A percentile compares a stretch with the other conserved stretches of the same genome.
Conservation (phyloP, 2,797 vertebrate genomes). For the Megalops cyprinoides region DNA sequence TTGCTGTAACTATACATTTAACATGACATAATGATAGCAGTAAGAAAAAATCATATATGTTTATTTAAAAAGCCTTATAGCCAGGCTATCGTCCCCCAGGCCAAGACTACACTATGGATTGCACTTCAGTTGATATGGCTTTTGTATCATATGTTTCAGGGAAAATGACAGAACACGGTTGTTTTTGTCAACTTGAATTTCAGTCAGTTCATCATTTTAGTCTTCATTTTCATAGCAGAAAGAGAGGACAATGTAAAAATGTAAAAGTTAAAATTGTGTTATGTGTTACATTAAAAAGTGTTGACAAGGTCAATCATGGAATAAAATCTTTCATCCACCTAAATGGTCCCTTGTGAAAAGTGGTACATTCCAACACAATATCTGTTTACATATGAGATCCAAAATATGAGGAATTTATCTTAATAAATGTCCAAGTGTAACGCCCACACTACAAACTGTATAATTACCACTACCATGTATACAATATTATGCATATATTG, state of each 20-base stretch:
- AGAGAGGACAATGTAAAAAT: background rate
- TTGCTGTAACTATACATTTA: slow-evolving; percentile 20
- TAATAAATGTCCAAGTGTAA: background rate
- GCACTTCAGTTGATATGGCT: slow-evolving; percentile 36
- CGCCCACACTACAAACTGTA: background rate
- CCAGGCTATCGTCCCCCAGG: slow-evolving; percentile 11
- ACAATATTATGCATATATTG: background rate
- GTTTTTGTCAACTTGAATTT: too few species aligned
- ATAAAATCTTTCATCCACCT: background rate
- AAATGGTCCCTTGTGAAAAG: background rate
- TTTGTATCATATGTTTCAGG: slow-evolving; percentile 16
- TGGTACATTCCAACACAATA: background rate
- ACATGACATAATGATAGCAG: slow-evolving; percentile 18
- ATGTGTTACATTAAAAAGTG: slow-evolving; percentile 1
- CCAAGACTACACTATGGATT: slow-evolving; percentile 32
- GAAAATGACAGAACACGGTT: background rate
- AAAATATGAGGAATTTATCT: background rate
- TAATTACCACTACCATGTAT: background rate
- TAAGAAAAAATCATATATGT: slow-evolving; percentile 22
- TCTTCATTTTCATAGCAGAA: too few species aligned
- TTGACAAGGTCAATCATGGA: background rate
- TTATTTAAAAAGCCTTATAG: slow-evolving; percentile 13
- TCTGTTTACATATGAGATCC: background rate
- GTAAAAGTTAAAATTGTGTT: background rate
- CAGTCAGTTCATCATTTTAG: too few species aligned